Base-by-base conservation (phyloP, 2,113 vertebrate species). In the Elanoides forficatus region DNA sequence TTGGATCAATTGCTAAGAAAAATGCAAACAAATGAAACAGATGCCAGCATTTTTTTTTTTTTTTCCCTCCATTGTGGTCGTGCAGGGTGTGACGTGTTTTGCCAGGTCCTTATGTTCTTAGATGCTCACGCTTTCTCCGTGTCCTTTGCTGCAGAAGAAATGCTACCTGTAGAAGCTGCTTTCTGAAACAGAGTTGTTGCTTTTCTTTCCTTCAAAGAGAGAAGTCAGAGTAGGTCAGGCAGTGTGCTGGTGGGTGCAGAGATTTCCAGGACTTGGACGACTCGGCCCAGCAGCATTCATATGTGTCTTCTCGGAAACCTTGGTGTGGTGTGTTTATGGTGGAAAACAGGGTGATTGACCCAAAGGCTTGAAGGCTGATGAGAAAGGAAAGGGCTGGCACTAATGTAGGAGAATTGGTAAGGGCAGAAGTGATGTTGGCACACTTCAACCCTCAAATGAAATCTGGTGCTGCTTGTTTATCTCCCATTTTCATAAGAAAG, bases 51-150 rank as follows among this genome's bases (percentile, higher is more conserved):
- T 82, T 48, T 40, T 2, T 9, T 17, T 6, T 26, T 32, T 16
- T 17, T 36, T 1, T 29, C 10, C 40, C 5, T 9, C 14, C 8
- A 4, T 36, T 38, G 25, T 40, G 12, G 38, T 34, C 25, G 16
- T 30, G 45, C 45, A 68, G 52, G 47, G 13, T 13, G 25, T 52
- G 9, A 43, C 25, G 58, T 76, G 27, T 72, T 83, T 73, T 9
- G 15, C 58, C 60, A 58, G 0, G 7, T 81, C 18, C 38, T 84
- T 0, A 0, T 30, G 48, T n/a, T 90, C 15, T 48, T 56, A 27
- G 55, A 29, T 90, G 56, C 5, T 11, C 48, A 7, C 2, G 10
- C 15, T 43, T 40, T 67, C 7, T 65, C 4, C 14, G 53, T 59
- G 40, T 22, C 47, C n/a, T 53, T 78, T 71, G 65, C 67, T 76